A percentile compares a stretch with the other conserved stretches of the same genome.
Evolutionary conservation across 2,888 invertebrate genomes (phyloP).

Genomic region (Asteroscopus sphinx): DNA sequence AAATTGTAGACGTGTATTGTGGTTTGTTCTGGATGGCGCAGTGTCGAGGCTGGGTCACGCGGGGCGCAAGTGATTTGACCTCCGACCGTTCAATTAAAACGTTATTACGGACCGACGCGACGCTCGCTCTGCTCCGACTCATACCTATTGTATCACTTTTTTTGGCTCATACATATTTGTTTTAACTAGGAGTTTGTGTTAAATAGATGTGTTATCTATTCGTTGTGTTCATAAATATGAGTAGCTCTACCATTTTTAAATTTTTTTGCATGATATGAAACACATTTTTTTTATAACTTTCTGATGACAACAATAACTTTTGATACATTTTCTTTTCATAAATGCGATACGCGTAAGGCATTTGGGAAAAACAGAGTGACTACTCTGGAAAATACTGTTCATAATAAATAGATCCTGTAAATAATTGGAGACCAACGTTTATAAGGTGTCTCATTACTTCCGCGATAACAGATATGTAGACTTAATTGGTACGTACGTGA

Average conservation of each 20-base stretch:
- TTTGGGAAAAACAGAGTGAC: too few species aligned
- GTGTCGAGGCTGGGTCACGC: slow-evolving; percentile 65
- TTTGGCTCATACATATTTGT: slow-evolving; percentile 54
- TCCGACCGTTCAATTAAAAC: slow-evolving; percentile 87
- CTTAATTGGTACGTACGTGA: slow-evolving; percentile 20
- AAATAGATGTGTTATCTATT: slow-evolving; percentile 10
- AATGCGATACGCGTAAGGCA: neutral
- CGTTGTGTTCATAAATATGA: neutral
- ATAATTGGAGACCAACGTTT: slow-evolving; percentile 6
- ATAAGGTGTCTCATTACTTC: neutral
- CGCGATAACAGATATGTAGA: slow-evolving; percentile 1
- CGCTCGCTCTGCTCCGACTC: slow-evolving; percentile 65
- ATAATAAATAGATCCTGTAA: neutral
- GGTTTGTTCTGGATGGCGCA: slow-evolving; percentile 41
- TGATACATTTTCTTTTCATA: neutral
- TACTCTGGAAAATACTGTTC: slow-evolving; percentile 7
- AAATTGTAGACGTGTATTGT: slow-evolving; percentile 22
- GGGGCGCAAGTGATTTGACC: slow-evolving; percentile 88
- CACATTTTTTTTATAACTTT: too few species aligned
- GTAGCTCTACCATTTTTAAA: too few species aligned
- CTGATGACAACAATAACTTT: too few species aligned
- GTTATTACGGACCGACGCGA: slow-evolving; percentile 69
- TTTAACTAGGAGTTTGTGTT: slow-evolving; percentile 25
- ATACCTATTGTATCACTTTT: slow-evolving; percentile 64
- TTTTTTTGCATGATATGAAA: too few species aligned